Evolutionary conservation across 2,888 invertebrate species (phyloP), one percentile per base, ranked within the genome.

Genomic region (Apeira syringaria): DNA sequence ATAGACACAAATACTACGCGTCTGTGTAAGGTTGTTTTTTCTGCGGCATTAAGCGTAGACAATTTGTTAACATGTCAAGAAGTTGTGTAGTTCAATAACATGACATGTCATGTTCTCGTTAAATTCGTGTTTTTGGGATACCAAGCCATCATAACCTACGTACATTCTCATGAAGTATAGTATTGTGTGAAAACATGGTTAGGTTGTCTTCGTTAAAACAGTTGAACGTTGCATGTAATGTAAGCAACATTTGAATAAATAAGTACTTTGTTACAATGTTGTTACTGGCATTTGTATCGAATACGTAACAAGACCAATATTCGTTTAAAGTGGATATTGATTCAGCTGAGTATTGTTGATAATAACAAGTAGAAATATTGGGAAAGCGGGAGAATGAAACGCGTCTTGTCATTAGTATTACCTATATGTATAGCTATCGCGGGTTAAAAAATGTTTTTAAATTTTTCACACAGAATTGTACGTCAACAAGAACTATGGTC

Each of bases 31-130:
- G n/a, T n/a, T n/a, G n/a, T n/a, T n/a, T n/a, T n/a, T 15, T 3
- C 15, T 20, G 7, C 20, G 7, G n/a, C n/a, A 20, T 20, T 2
- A 36, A 42, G 18, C 15, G 35, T 24, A 31, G 37, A 27, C 43
- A 37, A 43, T 37, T 43, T 43, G 43, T 43, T 42, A 43, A 43
- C 43, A 36, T 28, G 26, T 18, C 36, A 27, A 24, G 11, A 32
- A 27, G 7, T 32, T 30, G 34, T 32, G 36, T 27, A 22, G 32
- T 43, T 43, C 43, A 37, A 37, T 33, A 43, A 9, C 24, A 24
- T 24, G 24, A 9, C 24, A 24, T 24, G 24, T 37, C 24, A 24
- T 24, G 24, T 37, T 37, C 43, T 17, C 36, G 37, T 37, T 18
- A 27, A 18, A 28, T n/a, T 12, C 22, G 28, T 24, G 32, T 32